Base-by-base conservation (phyloP, 2,888 invertebrate genomes). In the Epistrophe eligans region DNA sequence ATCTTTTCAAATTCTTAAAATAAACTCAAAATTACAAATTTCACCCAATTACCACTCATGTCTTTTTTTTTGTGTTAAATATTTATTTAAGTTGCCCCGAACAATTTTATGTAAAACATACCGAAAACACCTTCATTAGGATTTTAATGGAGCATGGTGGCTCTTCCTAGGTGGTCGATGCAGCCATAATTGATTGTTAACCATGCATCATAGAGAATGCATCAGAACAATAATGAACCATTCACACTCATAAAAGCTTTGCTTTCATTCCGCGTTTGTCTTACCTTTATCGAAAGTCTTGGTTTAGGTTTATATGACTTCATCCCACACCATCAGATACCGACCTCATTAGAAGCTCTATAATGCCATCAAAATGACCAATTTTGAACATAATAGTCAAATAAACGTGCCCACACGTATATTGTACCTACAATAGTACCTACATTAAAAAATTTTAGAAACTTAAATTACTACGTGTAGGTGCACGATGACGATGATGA, bases 391-490 rank as follows among this genome's bases (percentile, higher is more conserved):
- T n/a, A 64, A 73, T 58, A 48, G 73, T 62, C 81, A 57, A 40
- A 81, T 64, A 74, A 40, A 13, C 77, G 24, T 17, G 64, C 82
- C 82, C 48, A 50, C 82, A 87, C 82, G 71, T 62, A 40, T 62
- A 40, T 3, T 4, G 38, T 32, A 32, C 24, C 24, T 24, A 24
- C 24, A 24, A 24, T 3, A 24, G 24, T 24, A 24, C 24, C 24
- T 32, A 32, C 32, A 66, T 50, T 52, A 38, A 28, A 13, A 64
- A 40, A 50, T 55, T 57, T 62, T 50, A 52, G 40, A 83, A 87
- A 87, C 66, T 45, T 55, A 45, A 76, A 72, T 76, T 76, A 66
- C 35, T 45, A 64, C 83, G 87, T 87, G 87, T 87, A 87, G 87
- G 87, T 76, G 77, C 77, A 62, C 55, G 8, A 35, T 50, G 60